Base-by-base conservation (phyloP, 2,113 vertebrate genomes). In the Cranoglanis bouderius region DNA sequence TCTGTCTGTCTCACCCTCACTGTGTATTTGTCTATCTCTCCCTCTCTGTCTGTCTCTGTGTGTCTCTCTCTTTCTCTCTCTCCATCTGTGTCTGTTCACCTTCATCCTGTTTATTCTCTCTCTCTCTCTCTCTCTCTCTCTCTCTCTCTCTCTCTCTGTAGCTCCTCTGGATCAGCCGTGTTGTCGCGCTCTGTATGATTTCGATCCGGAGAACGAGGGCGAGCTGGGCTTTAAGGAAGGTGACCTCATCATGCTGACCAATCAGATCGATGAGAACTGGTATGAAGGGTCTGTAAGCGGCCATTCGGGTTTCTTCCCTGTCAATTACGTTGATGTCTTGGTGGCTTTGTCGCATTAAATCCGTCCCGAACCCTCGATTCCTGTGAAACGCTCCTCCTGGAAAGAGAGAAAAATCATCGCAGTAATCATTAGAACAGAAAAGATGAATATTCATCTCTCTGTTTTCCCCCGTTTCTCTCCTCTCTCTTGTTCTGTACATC, bases 241-340 rank as follows among this genome's bases (percentile, higher is more conserved):
- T 29, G 98, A 99, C 87, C 92, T 99, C 93, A 99, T 99, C 95
- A 99, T 97, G 78, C 96, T 99, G 90, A 99, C 98, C 93, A 99
- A 98, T 91, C 98, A 99, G 92, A 99, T 99, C 87, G 98, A 99
- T 89, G 98, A 99, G 87, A 99, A 99, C 95, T 99, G 98, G 98
- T 99, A 99, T 84, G 98, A 99, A 94, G 98, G 98, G 16, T 98
- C 97, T 97, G 94, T 99, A 90, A 96, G 97, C 51, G 98, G 98
- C 94, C 98, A 98, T 93, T 99, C 98, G 0, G 98, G 98, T 93
- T 99, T 99, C 95, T 99, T 99, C 93, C 98, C 98, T 74, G 98
- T 99, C 95, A 99, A 99, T 92, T 99, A 99, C 59, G 98, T 99
- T 19, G 98, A 99, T 91, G 98, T 99, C 94, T 95, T 99, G 93